Percentiles rank a stretch among this genome's conserved stretches.
Conservation (phyloP, 2,113 vertebrate species). For the Gallinago undulata region DNA sequence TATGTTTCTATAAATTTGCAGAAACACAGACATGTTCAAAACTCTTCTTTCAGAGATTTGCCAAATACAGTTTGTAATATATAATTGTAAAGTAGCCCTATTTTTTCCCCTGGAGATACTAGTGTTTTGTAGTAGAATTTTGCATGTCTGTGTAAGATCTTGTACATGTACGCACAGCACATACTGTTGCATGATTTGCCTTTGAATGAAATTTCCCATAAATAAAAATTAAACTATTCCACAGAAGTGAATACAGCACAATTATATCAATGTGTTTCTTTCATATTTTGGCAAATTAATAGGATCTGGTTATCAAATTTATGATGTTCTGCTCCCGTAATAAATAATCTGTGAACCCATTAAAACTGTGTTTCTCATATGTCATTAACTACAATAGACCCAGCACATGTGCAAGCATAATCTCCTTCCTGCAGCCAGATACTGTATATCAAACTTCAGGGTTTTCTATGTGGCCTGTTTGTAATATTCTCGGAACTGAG, state of each 20-base stretch:
- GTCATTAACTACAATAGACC: background rate
- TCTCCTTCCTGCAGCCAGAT: slow-evolving; percentile 33
- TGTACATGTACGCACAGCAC: background rate
- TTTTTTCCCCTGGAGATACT: background rate
- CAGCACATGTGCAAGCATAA: slow-evolving; percentile 17
- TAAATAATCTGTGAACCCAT: slow-evolving; percentile 29
- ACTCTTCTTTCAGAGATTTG: background rate
- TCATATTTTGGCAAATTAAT: slow-evolving; percentile 44
- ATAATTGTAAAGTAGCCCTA: background rate
- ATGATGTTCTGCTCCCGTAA: slow-evolving; percentile 3
- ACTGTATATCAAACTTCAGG: background rate
- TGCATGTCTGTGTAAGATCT: background rate
- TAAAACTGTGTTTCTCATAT: slow-evolving; percentile 35
- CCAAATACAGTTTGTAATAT: background rate
- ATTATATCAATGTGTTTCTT: slow-evolving; percentile 28
- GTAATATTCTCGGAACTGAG: background rate
- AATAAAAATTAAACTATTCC: slow-evolving; percentile 10
- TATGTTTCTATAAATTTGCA: background rate
- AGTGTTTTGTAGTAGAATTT: background rate
- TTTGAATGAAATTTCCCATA: slow-evolving; percentile 24
- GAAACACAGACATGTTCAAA: background rate
- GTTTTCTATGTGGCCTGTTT: background rate
- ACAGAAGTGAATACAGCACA: background rate
- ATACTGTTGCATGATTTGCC: background rate
- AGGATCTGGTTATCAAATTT: slow-evolving; percentile 49